Evolutionary conservation across 1,140 invertebrate species (phyloP), one percentile per base, ranked within the genome.

Genomic region (Drusus annulatus): DNA sequence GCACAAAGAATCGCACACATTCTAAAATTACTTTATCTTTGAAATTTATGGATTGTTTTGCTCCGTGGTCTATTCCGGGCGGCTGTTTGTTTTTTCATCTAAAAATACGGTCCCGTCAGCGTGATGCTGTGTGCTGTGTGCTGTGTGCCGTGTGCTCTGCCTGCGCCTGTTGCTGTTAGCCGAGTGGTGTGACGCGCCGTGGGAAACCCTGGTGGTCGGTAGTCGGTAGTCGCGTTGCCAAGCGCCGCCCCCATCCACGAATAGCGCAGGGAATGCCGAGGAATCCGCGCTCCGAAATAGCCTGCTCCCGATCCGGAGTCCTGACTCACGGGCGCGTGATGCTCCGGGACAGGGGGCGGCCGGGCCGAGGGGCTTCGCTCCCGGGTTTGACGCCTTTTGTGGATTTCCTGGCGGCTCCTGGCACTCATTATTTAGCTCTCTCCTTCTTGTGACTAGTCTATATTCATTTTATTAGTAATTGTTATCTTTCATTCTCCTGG

Each of bases 361-460:
- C 25, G 54, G 45, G n/a, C 5, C 36, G 15, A 45, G 51, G 63
- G 77, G 31, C 36, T 7, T 63, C 56, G 62, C 54, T 10, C 21
- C 80, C 52, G n/a, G 71, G 74, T 80, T 83, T 83, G 79, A 50
- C 79, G 73, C 82, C 82, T 83, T 83, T 78, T 83, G 79, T 76
- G 82, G 81, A 60, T 69, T 83, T 45, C 36, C 36, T 45, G 36
- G 36, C 5, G 8, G 36, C 10, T 45, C 36, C 8, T 13, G 36
- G 36, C 36, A 45, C 8, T 45, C 10, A 10, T 45, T 45, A 13
- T 13, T 45, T 45, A 45, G 36, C 36, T 45, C 36, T 45, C 36
- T 45, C 13, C 36, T 45, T 45, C 7, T 45, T 45, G 36, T 45
- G 36, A 45, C 36, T 45, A 7, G 10, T 45, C 36, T 45, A 45